Evolutionary conservation across 1,140 invertebrate species (phyloP).

Genomic region (Ylistrum balloti): DNA sequence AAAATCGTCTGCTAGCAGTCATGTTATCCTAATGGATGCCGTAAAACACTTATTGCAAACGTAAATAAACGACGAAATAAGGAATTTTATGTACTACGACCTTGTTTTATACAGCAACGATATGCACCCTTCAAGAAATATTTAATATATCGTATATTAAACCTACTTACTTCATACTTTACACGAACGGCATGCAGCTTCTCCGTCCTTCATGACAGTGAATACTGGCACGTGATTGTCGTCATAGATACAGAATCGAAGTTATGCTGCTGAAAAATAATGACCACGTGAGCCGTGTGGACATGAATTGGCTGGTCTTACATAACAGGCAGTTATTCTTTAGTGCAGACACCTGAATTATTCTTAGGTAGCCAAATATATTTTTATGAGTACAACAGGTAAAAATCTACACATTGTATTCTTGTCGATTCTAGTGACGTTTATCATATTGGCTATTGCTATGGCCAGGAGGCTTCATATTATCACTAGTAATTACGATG

Average conservation of each 20-base stretch:
- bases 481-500: too few species aligned
- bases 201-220: conserved; percentile 31
- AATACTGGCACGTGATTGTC: conserved; percentile 10
- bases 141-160: not conserved
- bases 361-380: too few species aligned
- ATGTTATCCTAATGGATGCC: not conserved
- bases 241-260: conserved; percentile 34
- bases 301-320: too few species aligned
- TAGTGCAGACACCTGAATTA: too few species aligned
- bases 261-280: not conserved
- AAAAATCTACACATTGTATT: too few species aligned
- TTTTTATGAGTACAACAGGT: too few species aligned
- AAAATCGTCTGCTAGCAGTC: not conserved
- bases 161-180: not conserved
- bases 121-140: not conserved
- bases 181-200: not conserved
- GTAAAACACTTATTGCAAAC: not conserved
- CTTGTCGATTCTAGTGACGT: too few species aligned
- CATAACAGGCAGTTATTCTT: too few species aligned
- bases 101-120: not conserved
- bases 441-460: too few species aligned
- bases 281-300: too few species aligned
- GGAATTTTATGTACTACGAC: not conserved
- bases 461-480: too few species aligned
- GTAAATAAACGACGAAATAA: not conserved